Conservation (phyloP, 2,113 vertebrate species). For the Xenopus laevis region DNA sequence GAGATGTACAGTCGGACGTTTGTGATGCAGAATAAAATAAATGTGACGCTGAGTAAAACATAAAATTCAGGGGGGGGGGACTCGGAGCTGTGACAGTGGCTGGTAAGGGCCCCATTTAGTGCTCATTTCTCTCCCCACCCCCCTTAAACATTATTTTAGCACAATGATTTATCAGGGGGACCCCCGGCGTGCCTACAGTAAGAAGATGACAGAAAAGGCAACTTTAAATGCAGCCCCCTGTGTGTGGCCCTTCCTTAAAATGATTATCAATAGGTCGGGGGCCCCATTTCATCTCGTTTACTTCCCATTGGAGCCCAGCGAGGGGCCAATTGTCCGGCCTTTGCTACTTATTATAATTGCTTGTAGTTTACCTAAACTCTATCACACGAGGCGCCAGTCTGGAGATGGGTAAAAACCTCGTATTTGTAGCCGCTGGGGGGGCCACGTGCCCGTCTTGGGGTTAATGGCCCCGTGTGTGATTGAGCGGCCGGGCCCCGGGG, state of each 20-base stretch:
- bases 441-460: background rate
- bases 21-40: too few species aligned
- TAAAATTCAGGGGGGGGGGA: too few species aligned
- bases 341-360: slow-evolving; percentile 30
- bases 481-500: slow-evolving; percentile 6
- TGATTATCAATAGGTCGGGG: slow-evolving; percentile 25
- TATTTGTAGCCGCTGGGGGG: slow-evolving; percentile 1
- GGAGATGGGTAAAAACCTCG: background rate
- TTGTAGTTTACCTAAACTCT: slow-evolving; percentile 38
- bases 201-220: slow-evolving; percentile 21
- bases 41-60: too few species aligned
- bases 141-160: background rate
- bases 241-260: background rate
- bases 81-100: too few species aligned
- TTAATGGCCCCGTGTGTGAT: slow-evolving; percentile 24
- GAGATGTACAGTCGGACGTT: too few species aligned
- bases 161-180: slow-evolving; percentile 19
- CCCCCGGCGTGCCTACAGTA: slow-evolving; percentile 1
- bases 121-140: background rate
- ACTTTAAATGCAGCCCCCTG: slow-evolving; percentile 1
- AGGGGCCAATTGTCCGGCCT: slow-evolving; percentile 30
- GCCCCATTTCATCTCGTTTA: slow-evolving; percentile 8
- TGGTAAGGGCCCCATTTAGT: too few species aligned
- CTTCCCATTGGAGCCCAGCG: slow-evolving; percentile 27
- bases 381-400: slow-evolving; percentile 14